Conservation (phyloP, 2,888 invertebrate genomes). For the Oligia fasciuncula region DNA sequence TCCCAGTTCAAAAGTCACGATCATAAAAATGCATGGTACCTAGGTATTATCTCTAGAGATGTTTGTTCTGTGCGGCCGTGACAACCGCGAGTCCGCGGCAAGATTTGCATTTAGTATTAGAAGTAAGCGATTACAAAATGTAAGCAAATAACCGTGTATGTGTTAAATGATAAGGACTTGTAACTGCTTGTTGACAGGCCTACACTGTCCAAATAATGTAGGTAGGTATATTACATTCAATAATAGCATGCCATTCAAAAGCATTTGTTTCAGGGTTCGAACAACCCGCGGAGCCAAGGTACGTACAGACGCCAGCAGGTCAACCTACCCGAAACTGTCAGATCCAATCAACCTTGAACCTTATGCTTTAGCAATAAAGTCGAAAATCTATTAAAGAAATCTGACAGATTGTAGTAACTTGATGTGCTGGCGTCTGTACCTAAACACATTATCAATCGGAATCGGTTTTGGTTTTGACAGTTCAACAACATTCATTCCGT, state of each 20-base stretch:
- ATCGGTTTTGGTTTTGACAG: no score
- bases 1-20: slow-evolving; percentile 35
- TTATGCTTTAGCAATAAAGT: no score
- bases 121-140: slow-evolving; percentile 32
- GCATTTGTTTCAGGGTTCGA: slow-evolving; percentile 14
- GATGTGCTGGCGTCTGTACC: no score
- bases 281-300: no score
- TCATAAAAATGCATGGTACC: slow-evolving; percentile 10
- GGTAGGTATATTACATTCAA: not conserved
- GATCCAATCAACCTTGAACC: no score
- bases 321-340: no score
- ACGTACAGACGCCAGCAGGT: no score
- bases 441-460: no score
- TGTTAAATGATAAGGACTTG: not conserved
- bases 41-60: not conserved
- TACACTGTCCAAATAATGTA: no score
- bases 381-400: no score
- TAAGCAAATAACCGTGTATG: not conserved
- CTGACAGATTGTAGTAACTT: no score
- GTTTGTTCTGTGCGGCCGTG: slow-evolving; percentile 35
- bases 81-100: not conserved
- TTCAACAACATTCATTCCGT: no score
- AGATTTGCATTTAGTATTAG: slow-evolving; percentile 30
- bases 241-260: not conserved
- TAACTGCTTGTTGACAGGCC: not conserved